Conservation (phyloP, 1,140 invertebrate species). For the Phortica variegata region DNA sequence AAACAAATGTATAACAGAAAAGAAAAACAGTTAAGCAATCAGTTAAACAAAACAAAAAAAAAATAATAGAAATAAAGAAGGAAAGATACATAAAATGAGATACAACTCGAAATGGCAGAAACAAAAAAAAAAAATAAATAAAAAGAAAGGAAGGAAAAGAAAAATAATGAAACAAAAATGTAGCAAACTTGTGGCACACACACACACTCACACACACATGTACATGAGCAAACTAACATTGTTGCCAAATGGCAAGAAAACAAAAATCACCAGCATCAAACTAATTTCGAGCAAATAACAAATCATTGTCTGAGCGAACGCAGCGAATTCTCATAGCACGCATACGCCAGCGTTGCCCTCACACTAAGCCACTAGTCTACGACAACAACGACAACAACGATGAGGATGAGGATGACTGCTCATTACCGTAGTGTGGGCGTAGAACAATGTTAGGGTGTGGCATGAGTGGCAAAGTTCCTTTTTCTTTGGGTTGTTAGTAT, state of each 20-base stretch:
- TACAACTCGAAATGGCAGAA: conserved; percentile 1
- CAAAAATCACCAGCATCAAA: conserved; percentile 21
- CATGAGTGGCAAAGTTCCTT: no score
- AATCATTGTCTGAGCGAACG: conserved; percentile 42
- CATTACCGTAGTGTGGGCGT: no score
- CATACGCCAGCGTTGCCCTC: no score
- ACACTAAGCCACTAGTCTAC: no score
- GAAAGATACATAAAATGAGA: conserved; percentile 15
- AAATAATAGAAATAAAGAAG: conserved; percentile 23
- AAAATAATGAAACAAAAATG: neutral
- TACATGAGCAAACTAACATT: neutral
- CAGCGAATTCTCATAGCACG: no score
- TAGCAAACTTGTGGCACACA: neutral
- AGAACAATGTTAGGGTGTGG: no score
- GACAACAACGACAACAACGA: no score
- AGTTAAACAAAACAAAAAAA: conserved; percentile 30
- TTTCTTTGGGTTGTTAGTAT: no score
- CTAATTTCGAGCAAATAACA: conserved; percentile 51
- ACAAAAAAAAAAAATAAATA: neutral
- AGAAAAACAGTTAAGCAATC: conserved; percentile 38
- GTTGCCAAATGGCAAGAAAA: no score
- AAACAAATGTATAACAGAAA: conserved; percentile 9
- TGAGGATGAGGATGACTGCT: no score
- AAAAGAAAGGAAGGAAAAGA: neutral
- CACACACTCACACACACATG: conserved; percentile 19